Percentiles rank a stretch among this genome's conserved stretches.
Evolutionary conservation across 2,113 vertebrate species (phyloP).

Genomic region (Rhinopomastus cyanomelas): DNA sequence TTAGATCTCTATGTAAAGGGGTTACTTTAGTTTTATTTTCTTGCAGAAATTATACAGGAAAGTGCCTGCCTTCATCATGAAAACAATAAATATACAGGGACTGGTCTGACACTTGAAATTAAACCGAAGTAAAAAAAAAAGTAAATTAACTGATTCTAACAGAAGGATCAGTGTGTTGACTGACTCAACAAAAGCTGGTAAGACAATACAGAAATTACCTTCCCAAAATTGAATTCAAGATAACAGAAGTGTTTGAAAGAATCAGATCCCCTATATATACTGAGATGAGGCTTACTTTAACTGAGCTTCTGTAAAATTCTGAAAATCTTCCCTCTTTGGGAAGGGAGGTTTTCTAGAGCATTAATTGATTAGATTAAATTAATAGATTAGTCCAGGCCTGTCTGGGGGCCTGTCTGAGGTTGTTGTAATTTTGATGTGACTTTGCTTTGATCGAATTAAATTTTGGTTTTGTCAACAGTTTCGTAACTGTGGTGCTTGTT

Average conservation of each 20-base stretch:
- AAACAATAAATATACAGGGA: not conserved
- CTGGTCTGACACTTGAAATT: not conserved
- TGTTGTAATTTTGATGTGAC: not conserved
- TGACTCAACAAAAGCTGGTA: not conserved
- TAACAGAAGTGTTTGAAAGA: not conserved
- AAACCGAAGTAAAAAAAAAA: not conserved
- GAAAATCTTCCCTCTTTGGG: not conserved
- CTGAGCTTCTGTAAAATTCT: not conserved
- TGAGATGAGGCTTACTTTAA: not conserved
- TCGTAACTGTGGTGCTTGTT: not conserved
- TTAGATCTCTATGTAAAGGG: not conserved
- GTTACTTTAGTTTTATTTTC: not conserved
- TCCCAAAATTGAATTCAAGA: not conserved
- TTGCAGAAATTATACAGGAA: not conserved
- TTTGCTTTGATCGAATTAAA: not conserved
- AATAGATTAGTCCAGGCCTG: not conserved
- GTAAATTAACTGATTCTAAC: not conserved
- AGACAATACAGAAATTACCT: not conserved
- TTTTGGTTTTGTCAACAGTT: not conserved
- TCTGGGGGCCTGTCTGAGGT: fast-evolving
- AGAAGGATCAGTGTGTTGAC: not conserved
- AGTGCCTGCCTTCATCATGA: not conserved
- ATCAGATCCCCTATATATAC: not conserved
- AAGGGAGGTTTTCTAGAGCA: not conserved
- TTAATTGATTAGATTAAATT: too few relatives aligned